phyloP scores from a whole-genome alignment of 2,888 invertebrate genomes.

The Luffia ferchaultella region DNA sequence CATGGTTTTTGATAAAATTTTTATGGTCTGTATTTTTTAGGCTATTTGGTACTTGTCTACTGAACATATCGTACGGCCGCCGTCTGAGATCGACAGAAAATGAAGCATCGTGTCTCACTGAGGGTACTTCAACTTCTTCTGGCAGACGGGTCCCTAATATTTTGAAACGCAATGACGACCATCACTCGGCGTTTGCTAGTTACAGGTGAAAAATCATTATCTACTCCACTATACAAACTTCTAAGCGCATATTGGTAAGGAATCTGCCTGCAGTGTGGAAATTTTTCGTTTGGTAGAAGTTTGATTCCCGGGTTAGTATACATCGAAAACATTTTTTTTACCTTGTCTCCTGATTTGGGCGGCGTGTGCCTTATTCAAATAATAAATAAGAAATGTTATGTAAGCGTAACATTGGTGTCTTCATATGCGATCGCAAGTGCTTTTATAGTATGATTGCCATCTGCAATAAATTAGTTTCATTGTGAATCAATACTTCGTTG shows the following conservation, averaged over 20 bases:
- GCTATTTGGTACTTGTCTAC: slow-evolving; percentile 41
- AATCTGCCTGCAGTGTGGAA: background rate
- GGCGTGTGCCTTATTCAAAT: too few species aligned
- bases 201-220: too few species aligned
- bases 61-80: slow-evolving; percentile 55
- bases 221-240: slow-evolving; percentile 2
- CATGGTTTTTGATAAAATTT: too few species aligned
- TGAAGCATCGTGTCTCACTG: background rate
- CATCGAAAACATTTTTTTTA: too few species aligned
- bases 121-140: slow-evolving; percentile 5
- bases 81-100: slow-evolving; percentile 25
- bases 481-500: too few species aligned
- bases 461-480: too few species aligned
- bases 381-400: too few species aligned
- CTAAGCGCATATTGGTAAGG: background rate
- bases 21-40: slow-evolving; percentile 42
- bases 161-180: slow-evolving; percentile 37
- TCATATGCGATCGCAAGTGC: too few species aligned
- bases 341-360: too few species aligned
- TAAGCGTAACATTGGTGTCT: too few species aligned
- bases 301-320: background rate
- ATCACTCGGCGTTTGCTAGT: slow-evolving; percentile 52
- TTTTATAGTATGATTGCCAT: too few species aligned
- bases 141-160: slow-evolving; percentile 20
- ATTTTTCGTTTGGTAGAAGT: background rate